A percentile compares a stretch with the other conserved stretches of the same genome.
Evolutionary conservation across 2,113 vertebrate species (phyloP).

Genomic region (pig (Sus scrofa)): T2T-Sscrofa CM000813.6:40772501-40773000

Average conservation of each 20-base stretch:
- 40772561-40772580: not conserved
- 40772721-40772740: not conserved
- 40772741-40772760: not conserved
- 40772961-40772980: not conserved
- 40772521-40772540: not conserved
- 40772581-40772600: not conserved
- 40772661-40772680: not conserved
- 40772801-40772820: not conserved
- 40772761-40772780: not conserved
- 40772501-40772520: not conserved
- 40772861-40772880: not conserved
- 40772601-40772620: not conserved
- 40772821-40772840: not conserved
- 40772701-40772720: slow-evolving; percentile 14
- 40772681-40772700: not conserved
- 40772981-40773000: not conserved
- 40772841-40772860: not conserved
- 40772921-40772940: not conserved
- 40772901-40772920: not conserved
- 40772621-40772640: not conserved
- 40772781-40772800: not conserved
- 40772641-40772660: not conserved
- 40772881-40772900: not conserved
- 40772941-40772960: not conserved
- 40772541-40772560: not conserved